phyloP scores from a whole-genome alignment of 2,888 invertebrate genomes.

The Lampropteryx suffumata region DNA sequence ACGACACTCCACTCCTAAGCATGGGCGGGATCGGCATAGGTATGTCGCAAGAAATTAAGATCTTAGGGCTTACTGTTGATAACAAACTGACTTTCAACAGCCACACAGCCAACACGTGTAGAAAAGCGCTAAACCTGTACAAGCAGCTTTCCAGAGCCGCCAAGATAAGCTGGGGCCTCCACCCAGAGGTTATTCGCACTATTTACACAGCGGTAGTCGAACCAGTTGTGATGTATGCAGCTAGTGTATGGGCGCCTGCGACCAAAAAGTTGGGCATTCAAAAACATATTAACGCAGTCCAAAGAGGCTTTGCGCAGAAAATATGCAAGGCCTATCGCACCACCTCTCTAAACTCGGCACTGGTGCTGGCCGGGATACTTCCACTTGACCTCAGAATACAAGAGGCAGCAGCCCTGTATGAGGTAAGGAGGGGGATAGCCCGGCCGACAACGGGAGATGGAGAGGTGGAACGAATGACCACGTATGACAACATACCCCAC shows the following conservation, averaged over 20 bases:
- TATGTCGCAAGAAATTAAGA: neutral
- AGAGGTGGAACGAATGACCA: neutral
- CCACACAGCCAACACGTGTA: neutral
- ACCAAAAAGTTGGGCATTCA: neutral
- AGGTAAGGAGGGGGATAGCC: neutral
- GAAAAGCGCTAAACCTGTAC: neutral
- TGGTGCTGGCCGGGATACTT: slow-evolving; percentile 13
- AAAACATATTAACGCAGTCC: neutral
- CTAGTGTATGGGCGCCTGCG: neutral
- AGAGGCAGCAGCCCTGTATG: slow-evolving; percentile 1
- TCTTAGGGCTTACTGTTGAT: slow-evolving; percentile 10
- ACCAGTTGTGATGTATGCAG: neutral
- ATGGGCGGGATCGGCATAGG: slow-evolving; percentile 6
- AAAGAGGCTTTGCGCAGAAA: neutral
- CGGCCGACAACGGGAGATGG: neutral
- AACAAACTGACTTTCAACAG: slow-evolving; percentile 5
- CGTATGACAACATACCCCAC: neutral
- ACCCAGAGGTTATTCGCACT: slow-evolving; percentile 24
- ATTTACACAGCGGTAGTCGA: neutral
- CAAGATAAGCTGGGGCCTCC: slow-evolving; percentile 16
- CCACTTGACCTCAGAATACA: slow-evolving; percentile 17
- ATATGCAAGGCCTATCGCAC: neutral
- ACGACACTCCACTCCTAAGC: neutral
- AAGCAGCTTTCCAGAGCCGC: slow-evolving; percentile 8
- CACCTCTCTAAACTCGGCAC: slow-evolving; percentile 2